Evolutionary conservation across 2,113 vertebrate genomes (phyloP), one percentile per base, ranked within the genome.

Genomic region (Gobio gobio): DNA sequence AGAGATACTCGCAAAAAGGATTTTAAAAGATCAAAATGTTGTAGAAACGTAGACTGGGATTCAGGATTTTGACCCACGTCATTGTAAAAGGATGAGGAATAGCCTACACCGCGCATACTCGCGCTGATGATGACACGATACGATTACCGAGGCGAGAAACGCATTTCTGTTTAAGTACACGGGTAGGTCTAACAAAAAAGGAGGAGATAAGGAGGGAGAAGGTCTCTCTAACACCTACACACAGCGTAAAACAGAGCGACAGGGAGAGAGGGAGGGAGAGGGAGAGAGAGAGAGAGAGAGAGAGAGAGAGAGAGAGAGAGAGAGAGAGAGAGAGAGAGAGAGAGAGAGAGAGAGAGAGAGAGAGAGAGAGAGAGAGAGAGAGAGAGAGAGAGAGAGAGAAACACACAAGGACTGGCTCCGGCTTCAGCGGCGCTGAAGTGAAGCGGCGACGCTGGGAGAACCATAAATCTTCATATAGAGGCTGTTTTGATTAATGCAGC

Each of bases 391-490:
- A 64, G 84, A 80, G 93, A 92, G 92, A 92, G 91, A 90, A 90
- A 86, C 73, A 78, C 68, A 68, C 40, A 89, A 91, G 92, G 93
- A 93, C 91, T 91, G 93, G 94, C 93, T 92, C 92, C 87, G 90
- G 94, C 93, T 94, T 91, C 85, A 90, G 94, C 94, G 95, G 93
- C 95, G 94, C 93, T 95, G 93, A 94, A 95, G 94, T 95, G 95
- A 91, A 92, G 90, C 91, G 89, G 90, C 89, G 87, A 90, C 88
- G 89, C 90, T 82, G 89, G 85, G 85, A 94, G 94, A 95, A 95
- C 95, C 95, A 97, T 97, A 97, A 97, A 97, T 97, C 97, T 97
- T 97, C 96, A 97, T 97, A 97, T 97, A 96, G 95, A 94, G 94
- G 94, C 94, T 94, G 94, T 95, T 95, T 96, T 96, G 96, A 96